phyloP scores from a whole-genome alignment of 2,888 invertebrate species.

The Lasioglossum pauxillum region DNA sequence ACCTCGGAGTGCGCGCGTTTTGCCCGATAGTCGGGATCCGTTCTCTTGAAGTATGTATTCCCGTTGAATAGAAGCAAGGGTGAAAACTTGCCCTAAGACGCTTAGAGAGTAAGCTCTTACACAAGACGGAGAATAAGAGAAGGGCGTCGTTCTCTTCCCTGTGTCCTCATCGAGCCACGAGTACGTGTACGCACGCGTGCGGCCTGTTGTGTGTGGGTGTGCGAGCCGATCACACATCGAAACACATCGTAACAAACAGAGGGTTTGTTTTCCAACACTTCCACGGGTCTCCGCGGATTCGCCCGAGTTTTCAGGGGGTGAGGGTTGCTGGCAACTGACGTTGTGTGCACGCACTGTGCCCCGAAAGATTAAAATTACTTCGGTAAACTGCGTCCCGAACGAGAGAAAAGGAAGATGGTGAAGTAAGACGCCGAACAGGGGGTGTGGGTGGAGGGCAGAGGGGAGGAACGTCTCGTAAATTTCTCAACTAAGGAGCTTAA shows the following conservation, averaged over 20 bases:
- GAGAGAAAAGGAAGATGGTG: constrained; percentile 64
- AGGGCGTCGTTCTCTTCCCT: constrained; percentile 70
- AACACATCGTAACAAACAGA: constrained; percentile 4
- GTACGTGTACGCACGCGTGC: neutral
- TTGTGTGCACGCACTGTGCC: constrained; percentile 59
- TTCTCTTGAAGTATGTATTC: constrained; percentile 42
- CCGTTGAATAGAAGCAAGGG: constrained; percentile 69
- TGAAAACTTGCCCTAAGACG: constrained; percentile 84
- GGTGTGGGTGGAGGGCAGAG: constrained; percentile 37
- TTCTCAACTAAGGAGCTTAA: constrained; percentile 84
- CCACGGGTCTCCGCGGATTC: constrained; percentile 29
- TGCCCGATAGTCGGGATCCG: constrained; percentile 52
- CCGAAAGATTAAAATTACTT: constrained; percentile 84
- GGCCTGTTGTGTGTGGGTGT: constrained; percentile 16
- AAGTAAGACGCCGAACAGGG: constrained; percentile 35
- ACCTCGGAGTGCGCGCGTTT: constrained; percentile 22
- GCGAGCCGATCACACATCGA: neutral
- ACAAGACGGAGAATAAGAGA: constrained; percentile 82
- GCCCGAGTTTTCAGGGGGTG: neutral
- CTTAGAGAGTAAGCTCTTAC: constrained; percentile 83
- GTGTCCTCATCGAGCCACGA: constrained; percentile 8
- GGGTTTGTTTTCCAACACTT: constrained; percentile 58
- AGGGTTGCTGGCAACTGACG: constrained; percentile 39
- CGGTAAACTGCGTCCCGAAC: constrained; percentile 76
- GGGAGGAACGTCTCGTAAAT: constrained; percentile 80